phyloP scores from a whole-genome alignment of 2,888 invertebrate species.

The Drosophila cracens region DNA sequence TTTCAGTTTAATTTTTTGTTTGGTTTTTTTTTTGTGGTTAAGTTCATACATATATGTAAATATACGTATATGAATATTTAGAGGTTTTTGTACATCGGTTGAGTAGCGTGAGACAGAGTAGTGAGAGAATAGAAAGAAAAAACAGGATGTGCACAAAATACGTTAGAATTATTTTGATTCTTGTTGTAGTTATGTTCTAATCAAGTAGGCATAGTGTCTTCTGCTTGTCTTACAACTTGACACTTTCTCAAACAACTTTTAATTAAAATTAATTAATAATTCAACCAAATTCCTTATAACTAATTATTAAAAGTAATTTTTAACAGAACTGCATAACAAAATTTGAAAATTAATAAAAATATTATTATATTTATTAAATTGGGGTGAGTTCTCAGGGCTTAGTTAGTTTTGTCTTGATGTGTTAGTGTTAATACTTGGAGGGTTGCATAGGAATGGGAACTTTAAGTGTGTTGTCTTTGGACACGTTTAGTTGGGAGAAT shows the following conservation, averaged over 20 bases:
- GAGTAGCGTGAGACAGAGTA: conserved; percentile 81
- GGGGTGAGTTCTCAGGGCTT: conserved; percentile 17
- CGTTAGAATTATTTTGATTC: conserved; percentile 84
- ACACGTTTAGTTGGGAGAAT: conserved; percentile 54
- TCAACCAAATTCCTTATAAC: conserved; percentile 67
- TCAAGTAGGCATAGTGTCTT: conserved; percentile 60
- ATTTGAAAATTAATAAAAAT: conserved; percentile 41
- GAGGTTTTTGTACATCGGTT: conserved; percentile 76
- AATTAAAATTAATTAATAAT: conserved; percentile 52
- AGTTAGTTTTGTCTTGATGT: conserved; percentile 29
- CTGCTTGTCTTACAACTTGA: conserved; percentile 48
- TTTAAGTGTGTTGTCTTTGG: conserved; percentile 54
- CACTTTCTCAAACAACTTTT: conserved; percentile 63
- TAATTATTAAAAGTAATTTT: conserved; percentile 63
- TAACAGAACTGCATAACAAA: conserved; percentile 76
- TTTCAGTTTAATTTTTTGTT: conserved; percentile 45
- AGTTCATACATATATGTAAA: conserved; percentile 61
- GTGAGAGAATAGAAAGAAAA: conserved; percentile 84
- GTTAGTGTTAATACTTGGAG: conserved; percentile 29
- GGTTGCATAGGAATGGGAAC: conserved; percentile 51
- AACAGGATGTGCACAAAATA: conserved; percentile 85
- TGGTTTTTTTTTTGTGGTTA: conserved; percentile 61
- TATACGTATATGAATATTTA: conserved; percentile 54
- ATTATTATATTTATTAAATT: conserved; percentile 21
- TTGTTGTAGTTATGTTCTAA: conserved; percentile 65